Base-by-base conservation (phyloP, 2,888 invertebrate species). In the Machimus rusticus region DNA sequence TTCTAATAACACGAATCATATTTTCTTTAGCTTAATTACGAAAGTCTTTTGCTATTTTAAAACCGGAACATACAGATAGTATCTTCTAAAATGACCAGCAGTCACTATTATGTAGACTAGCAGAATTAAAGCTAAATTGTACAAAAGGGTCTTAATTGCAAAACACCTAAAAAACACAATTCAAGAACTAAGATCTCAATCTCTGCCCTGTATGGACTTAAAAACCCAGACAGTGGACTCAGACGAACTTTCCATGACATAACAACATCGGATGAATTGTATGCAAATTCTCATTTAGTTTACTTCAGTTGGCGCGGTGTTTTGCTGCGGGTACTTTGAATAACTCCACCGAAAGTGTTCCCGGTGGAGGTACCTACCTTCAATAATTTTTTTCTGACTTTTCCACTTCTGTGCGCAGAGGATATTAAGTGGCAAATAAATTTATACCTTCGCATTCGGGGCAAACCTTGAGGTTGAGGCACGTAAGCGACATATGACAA, bases 401-500 rank as follows among this genome's bases (percentile, higher is more conserved):
- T 66, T 28, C 66, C 66, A 66, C 28, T 66, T 66, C 66, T 66
- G 66, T 28, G 66, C 66, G 9, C 28, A n/a, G 66, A 19, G 12
- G 66, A 66, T 66, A 66, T 66, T 66, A 66, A 23, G 12, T 28
- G 12, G n/a, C 55, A 39, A 19, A 46, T 46, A 37, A 57, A 34
- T 19, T 66, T 19, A 66, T 84, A n/a, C 34, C 34, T 66, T 31
- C 31, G 39, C 34, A 84, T 66, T 31, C 46, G 82, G 82, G 66
- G 37, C 37, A 84, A 66, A 66, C 82, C 82, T 66, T 84, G 82
- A 66, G 39, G 23, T 66, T 84, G 82, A 66, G 39, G 23, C 82
- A 37, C 66, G 39, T 34, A 57, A 84, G 66, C 37, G 79, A 79
- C 79, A 84, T 84, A 23, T 84, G 82, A 84, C 82, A 84, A 34